Conservation (phyloP, 1,140 invertebrate genomes). For the Drosophila orosa region DNA sequence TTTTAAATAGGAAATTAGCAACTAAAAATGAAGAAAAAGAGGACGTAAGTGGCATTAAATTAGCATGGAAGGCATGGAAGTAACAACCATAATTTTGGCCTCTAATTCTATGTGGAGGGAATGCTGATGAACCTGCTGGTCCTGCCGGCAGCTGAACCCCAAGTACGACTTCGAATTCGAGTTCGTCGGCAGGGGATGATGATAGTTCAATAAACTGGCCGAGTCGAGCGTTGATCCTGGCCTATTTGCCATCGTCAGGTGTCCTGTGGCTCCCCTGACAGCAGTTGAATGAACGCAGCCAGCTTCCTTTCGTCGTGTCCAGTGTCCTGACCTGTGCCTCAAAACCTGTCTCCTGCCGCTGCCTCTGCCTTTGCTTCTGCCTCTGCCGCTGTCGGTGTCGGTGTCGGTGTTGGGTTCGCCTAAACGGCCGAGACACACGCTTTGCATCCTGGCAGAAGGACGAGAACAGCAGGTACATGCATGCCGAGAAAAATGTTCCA, state of each 20-base stretch:
- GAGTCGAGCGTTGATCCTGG: constrained; percentile 64
- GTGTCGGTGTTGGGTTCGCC: constrained; percentile 39
- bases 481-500: background rate
- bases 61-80: background rate
- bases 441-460: constrained; percentile 68
- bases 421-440: constrained; percentile 59
- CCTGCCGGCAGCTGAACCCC: constrained; percentile 34
- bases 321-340: constrained; percentile 33
- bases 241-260: constrained; percentile 44
- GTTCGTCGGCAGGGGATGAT: constrained; percentile 21
- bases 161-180: background rate
- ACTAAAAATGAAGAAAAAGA: background rate
- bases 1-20: background rate
- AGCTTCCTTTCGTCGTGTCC: constrained; percentile 33
- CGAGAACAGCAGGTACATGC: constrained; percentile 39
- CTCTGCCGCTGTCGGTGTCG: constrained; percentile 2
- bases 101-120: constrained; percentile 5
- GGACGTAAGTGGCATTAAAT: constrained; percentile 3
- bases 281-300: constrained; percentile 54
- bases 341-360: constrained; percentile 21
- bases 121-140: constrained; percentile 28
- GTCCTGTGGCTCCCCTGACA: constrained; percentile 28
- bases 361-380: too few species aligned
- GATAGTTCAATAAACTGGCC: constrained; percentile 74
- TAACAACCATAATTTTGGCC: constrained; percentile 1